Conservation (phyloP, 2,797 vertebrate species). For the Gobionotothen gibberifrons region DNA sequence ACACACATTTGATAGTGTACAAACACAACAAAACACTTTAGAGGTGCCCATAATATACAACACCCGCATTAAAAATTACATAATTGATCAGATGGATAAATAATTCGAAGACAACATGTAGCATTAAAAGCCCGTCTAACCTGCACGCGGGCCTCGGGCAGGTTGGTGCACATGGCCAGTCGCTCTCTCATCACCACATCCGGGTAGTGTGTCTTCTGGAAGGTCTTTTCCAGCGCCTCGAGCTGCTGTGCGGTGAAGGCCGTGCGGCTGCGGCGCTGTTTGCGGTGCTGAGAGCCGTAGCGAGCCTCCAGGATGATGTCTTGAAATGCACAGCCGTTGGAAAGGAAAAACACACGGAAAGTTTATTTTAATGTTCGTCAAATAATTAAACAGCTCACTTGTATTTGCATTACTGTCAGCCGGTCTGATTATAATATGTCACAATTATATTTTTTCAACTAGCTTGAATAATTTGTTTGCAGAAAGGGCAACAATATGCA, state of each 20-base stretch:
- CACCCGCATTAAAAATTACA: background rate
- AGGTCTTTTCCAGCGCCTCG: slow-evolving; percentile 96
- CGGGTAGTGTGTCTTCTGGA: slow-evolving; percentile 98
- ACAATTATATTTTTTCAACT: background rate
- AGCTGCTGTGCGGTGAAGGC: slow-evolving; percentile 97
- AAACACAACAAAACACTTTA: background rate
- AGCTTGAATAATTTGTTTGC: background rate
- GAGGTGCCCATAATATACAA: background rate
- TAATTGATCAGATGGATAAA: background rate
- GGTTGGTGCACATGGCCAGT: slow-evolving; percentile 97
- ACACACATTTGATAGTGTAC: background rate
- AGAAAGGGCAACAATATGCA: background rate
- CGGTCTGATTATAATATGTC: background rate
- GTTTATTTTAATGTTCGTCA: slow-evolving; percentile 87
- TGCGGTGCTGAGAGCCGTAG: slow-evolving; percentile 97
- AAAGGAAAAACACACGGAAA: slow-evolving; percentile 87
- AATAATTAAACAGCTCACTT: background rate
- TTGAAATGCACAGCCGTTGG: slow-evolving; percentile 99
- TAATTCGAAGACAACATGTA: background rate
- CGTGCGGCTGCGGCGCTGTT: slow-evolving; percentile 95
- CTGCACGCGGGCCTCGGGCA: slow-evolving; percentile 97
- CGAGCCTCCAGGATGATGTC: slow-evolving; percentile 99
- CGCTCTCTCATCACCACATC: slow-evolving; percentile 97
- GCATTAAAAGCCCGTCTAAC: slow-evolving; percentile 64
- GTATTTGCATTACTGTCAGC: background rate